phyloP scores from a whole-genome alignment of 2,113 vertebrate species.

The Ranitomeya imitator region DNA sequence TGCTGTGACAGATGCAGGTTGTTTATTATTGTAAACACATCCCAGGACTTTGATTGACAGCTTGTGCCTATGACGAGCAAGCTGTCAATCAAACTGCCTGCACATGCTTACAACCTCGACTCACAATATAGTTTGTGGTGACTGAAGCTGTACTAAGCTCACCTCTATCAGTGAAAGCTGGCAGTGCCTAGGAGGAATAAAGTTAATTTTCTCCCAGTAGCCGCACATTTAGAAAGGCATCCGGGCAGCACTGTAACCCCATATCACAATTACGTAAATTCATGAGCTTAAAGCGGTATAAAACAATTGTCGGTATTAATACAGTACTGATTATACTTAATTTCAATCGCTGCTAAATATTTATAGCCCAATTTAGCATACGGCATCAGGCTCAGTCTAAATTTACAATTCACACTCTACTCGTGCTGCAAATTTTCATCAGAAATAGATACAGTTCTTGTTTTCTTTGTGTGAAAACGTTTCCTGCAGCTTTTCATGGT shows the following conservation, averaged over 20 bases:
- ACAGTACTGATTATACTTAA: background rate
- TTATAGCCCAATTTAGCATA: background rate
- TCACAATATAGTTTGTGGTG: too few relatives aligned
- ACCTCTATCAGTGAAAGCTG: too few relatives aligned
- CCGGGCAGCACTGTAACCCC: background rate
- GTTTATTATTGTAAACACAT: too few relatives aligned
- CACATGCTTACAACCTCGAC: too few relatives aligned
- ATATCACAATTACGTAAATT: background rate
- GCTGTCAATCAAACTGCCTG: too few relatives aligned
- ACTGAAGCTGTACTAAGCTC: too few relatives aligned
- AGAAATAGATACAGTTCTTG: slow-evolving; percentile 11
- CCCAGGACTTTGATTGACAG: too few relatives aligned
- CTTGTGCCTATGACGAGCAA: too few relatives aligned
- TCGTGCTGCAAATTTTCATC: background rate
- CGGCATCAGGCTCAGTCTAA: background rate
- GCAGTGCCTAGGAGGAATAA: too few relatives aligned
- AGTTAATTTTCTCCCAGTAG: too few relatives aligned
- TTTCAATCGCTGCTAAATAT: background rate
- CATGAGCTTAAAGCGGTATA: background rate
- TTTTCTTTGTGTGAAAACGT: background rate
- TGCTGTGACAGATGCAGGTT: too few relatives aligned
- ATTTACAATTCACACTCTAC: slow-evolving; percentile 7
- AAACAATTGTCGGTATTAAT: background rate
- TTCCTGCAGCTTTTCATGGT: background rate
- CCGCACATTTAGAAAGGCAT: too few relatives aligned